phyloP scores from a whole-genome alignment of 2,888 invertebrate genomes.

The Xestobium rufovillosum region DNA sequence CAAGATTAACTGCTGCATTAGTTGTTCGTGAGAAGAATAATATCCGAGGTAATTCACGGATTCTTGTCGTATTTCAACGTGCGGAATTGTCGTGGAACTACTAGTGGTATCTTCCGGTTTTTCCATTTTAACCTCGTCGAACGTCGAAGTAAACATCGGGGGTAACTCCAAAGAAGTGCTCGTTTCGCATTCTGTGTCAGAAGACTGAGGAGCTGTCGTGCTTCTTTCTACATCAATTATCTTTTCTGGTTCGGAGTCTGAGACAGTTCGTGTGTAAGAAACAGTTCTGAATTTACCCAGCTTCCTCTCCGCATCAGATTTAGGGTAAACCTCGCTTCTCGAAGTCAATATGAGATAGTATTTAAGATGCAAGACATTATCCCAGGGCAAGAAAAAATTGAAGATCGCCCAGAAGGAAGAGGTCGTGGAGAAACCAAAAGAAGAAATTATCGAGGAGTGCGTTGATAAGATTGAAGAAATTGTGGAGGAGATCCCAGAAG shows the following conservation, averaged over 20 bases:
- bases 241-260: slow-evolving; percentile 25
- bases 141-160: too few relatives aligned
- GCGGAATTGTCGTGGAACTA: slow-evolving; percentile 2
- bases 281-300: slow-evolving; percentile 58
- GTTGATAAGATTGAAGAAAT: too few relatives aligned
- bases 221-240: too few relatives aligned
- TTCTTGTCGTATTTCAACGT: slow-evolving; percentile 34
- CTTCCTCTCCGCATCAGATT: slow-evolving; percentile 51
- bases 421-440: slow-evolving; percentile 18
- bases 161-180: too few relatives aligned
- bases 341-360: slow-evolving; percentile 57
- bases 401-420: slow-evolving; percentile 29
- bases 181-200: too few relatives aligned
- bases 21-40: slow-evolving; percentile 59
- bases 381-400: slow-evolving; percentile 43
- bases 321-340: slow-evolving; percentile 53
- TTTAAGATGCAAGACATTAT: slow-evolving; percentile 45
- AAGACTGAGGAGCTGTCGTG: too few relatives aligned
- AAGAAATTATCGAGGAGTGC: too few relatives aligned
- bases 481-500: too few relatives aligned
- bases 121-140: too few relatives aligned
- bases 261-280: slow-evolving; percentile 35
- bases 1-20: slow-evolving; percentile 55
- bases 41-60: slow-evolving; percentile 63
- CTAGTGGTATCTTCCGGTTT: slow-evolving; percentile 11